phyloP scores from a whole-genome alignment of 2,113 vertebrate species.

The Typhlomys cinereus region DNA sequence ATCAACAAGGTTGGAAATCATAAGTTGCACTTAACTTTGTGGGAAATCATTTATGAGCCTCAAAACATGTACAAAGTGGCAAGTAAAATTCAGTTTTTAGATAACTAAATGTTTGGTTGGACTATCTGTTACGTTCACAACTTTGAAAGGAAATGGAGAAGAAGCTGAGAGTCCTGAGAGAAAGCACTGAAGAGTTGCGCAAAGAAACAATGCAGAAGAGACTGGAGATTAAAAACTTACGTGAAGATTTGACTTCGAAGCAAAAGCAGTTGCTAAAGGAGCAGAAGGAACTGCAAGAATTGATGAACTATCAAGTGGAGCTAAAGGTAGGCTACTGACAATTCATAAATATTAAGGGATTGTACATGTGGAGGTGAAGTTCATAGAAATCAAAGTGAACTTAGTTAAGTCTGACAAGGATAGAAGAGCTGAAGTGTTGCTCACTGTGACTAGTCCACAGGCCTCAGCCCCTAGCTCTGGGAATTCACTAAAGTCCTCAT shows the following conservation, averaged over 20 bases:
- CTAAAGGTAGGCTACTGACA: conserved; percentile 86
- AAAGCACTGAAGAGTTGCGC: conserved; percentile 89
- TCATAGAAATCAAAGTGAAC: not conserved
- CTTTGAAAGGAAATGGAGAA: conserved; percentile 87
- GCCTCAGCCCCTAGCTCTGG: not conserved
- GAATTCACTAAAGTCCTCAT: not conserved
- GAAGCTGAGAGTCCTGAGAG: conserved; percentile 84
- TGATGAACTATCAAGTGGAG: conserved; percentile 82
- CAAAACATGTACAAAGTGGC: not conserved
- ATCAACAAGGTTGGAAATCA: not conserved
- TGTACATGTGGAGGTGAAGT: not conserved
- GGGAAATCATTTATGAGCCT: not conserved
- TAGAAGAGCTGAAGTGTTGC: too few species aligned
- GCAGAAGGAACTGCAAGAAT: conserved; percentile 87
- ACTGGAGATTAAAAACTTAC: conserved; percentile 89
- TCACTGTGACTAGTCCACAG: not conserved
- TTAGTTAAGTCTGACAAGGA: not conserved
- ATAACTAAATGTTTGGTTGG: not conserved
- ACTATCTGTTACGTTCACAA: not conserved
- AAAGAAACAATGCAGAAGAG: conserved; percentile 89
- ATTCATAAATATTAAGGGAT: not conserved
- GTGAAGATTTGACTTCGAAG: conserved; percentile 86
- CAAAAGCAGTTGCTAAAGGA: conserved; percentile 85
- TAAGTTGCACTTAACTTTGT: not conserved
- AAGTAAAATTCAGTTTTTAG: not conserved